Conservation (phyloP, 1,140 invertebrate species). For the Mycetomoellerius zeteki region DNA sequence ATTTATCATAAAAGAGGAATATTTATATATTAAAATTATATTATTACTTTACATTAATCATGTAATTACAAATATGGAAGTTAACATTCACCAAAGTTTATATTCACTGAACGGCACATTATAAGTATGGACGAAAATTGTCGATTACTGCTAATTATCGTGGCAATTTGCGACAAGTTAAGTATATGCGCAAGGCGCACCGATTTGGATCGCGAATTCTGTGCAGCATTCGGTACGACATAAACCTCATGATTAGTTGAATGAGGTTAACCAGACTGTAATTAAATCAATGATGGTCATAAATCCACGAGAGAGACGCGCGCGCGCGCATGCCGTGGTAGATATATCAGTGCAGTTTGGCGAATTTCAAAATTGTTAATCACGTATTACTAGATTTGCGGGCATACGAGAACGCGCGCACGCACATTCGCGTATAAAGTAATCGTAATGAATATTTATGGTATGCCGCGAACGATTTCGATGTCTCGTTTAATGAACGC, state of each 20-base stretch:
- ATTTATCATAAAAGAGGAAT: background rate
- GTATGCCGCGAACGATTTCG: constrained; percentile 48
- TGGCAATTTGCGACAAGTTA: constrained; percentile 14
- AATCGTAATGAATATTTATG: constrained; percentile 62
- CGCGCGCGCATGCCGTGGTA: background rate
- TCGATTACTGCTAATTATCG: constrained; percentile 22
- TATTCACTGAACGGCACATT: background rate
- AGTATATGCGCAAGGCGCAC: constrained; percentile 41
- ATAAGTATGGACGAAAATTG: background rate
- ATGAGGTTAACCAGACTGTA: constrained; percentile 62
- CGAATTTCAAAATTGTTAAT: constrained; percentile 49
- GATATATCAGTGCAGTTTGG: constrained; percentile 7
- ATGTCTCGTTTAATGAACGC: constrained; percentile 52
- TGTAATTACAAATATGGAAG: background rate
- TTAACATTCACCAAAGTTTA: background rate
- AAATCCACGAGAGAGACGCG: constrained; percentile 18
- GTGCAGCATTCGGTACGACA: background rate
- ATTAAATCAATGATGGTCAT: constrained; percentile 65
- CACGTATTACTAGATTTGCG: constrained; percentile 62
- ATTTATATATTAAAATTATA: background rate
- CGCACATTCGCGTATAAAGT: constrained; percentile 25
- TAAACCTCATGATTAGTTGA: constrained; percentile 56
- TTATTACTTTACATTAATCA: background rate
- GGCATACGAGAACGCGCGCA: background rate
- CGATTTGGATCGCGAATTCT: constrained; percentile 36